Conservation (phyloP, 1,140 invertebrate species). For the Lysiphlebus fabarum region DNA sequence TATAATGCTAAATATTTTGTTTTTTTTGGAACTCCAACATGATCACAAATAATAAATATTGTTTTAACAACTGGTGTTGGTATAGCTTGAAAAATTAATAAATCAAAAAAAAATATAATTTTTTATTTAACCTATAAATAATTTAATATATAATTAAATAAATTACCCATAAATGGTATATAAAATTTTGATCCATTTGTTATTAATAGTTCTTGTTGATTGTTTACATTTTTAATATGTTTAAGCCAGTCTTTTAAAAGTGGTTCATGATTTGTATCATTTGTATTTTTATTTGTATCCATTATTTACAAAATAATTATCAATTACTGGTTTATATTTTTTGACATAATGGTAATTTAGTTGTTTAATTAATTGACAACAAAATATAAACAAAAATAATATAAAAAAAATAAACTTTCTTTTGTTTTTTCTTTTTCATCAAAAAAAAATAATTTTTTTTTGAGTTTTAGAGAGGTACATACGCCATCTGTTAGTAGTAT, state of each 20-base stretch:
- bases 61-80: slow-evolving; percentile 31
- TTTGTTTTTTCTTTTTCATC: too few species aligned
- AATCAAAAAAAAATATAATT: neutral
- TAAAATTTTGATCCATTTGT: slow-evolving; percentile 26
- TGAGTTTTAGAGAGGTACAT: too few species aligned
- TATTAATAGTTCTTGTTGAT: slow-evolving; percentile 29
- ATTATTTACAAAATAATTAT: too few species aligned
- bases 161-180: slow-evolving; percentile 40
- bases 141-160: neutral
- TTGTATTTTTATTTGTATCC: too few species aligned
- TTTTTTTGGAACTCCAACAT: slow-evolving; percentile 32
- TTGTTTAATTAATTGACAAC: too few species aligned
- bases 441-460: too few species aligned
- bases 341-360: too few species aligned
- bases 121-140: too few species aligned
- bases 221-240: slow-evolving; percentile 30
- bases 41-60: slow-evolving; percentile 36
- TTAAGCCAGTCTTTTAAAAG: slow-evolving; percentile 39
- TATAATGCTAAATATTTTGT: slow-evolving; percentile 44
- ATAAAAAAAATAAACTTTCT: too few species aligned
- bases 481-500: too few species aligned
- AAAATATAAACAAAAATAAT: too few species aligned
- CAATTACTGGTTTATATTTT: too few species aligned
- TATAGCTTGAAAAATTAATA: slow-evolving; percentile 30
- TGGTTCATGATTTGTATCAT: slow-evolving; percentile 22